phyloP scores from a whole-genome alignment of 2,113 vertebrate species.

The Ctenodactylus gundi region DNA sequence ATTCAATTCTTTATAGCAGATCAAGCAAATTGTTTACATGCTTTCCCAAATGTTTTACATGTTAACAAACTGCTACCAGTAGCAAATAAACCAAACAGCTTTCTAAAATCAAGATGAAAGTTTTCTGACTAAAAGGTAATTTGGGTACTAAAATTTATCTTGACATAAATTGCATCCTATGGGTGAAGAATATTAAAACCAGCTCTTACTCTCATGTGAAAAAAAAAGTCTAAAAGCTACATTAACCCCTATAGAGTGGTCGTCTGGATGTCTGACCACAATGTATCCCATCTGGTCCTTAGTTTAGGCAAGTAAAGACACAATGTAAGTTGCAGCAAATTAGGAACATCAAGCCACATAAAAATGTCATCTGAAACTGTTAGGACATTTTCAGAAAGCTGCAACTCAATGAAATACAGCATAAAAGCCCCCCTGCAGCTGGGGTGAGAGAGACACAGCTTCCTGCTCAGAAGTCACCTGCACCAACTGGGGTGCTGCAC shows the following conservation, averaged over 20 bases:
- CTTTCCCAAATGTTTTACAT: slow-evolving; percentile 51
- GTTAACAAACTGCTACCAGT: slow-evolving; percentile 6
- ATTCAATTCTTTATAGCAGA: slow-evolving; percentile 25
- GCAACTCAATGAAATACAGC: slow-evolving; percentile 61
- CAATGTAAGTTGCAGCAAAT: slow-evolving; percentile 70
- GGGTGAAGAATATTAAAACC: slow-evolving; percentile 63
- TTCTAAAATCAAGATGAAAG: slow-evolving; percentile 60
- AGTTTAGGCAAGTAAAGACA: slow-evolving; percentile 60
- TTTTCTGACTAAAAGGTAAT: slow-evolving; percentile 43
- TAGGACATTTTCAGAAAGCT: slow-evolving; percentile 62
- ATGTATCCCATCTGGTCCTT: slow-evolving; percentile 66
- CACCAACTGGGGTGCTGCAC: background rate
- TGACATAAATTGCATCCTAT: slow-evolving; percentile 52
- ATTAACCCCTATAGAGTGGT: slow-evolving; percentile 71
- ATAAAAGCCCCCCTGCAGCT: background rate
- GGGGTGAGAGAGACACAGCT: background rate
- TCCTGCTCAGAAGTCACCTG: background rate
- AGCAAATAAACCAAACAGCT: slow-evolving; percentile 20
- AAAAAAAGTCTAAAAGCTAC: slow-evolving; percentile 54
- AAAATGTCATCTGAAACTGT: slow-evolving; percentile 63
- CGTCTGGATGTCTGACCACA: slow-evolving; percentile 67
- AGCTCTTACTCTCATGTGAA: slow-evolving; percentile 58
- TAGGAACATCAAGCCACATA: slow-evolving; percentile 64
- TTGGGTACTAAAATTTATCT: slow-evolving; percentile 66
- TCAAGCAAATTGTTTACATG: slow-evolving; percentile 47